These are phyloP conservation scores for Tridacna gigas DNA, from an alignment of 2,888 invertebrate genomes.

Conservation along the genomic window DNA sequence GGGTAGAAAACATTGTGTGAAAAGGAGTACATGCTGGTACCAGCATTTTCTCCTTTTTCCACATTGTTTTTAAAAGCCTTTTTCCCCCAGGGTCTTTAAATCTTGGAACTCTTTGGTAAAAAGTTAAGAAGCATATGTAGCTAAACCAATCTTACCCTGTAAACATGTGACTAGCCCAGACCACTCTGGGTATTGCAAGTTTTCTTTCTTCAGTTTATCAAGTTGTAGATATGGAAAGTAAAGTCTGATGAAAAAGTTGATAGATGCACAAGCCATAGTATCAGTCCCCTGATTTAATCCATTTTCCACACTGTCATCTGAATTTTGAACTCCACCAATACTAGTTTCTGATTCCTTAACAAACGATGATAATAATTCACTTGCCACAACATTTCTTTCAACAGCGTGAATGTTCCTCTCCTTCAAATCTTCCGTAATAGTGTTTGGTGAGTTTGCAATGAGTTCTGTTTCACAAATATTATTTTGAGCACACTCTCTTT, in stretches of 20 bases:
- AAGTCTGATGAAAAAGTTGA: slow-evolving; percentile 69
- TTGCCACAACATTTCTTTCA: neutral
- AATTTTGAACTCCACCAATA: too few species aligned
- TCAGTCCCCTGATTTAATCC: neutral
- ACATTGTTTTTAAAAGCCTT: neutral
- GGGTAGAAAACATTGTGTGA: neutral
- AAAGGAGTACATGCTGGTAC: neutral
- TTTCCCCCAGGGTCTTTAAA: too few species aligned
- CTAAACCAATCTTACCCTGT: slow-evolving; percentile 68
- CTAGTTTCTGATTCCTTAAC: too few species aligned
- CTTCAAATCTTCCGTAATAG: neutral
- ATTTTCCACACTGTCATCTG: neutral
- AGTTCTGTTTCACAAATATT: neutral
- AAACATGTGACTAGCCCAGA: slow-evolving; percentile 70
- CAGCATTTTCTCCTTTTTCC: neutral
- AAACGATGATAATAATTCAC: neutral
- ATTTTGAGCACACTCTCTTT: neutral
- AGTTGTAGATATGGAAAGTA: slow-evolving; percentile 67
- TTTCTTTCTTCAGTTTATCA: slow-evolving; percentile 1
- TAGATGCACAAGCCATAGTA: slow-evolving; percentile 11
- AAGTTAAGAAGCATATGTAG: too few species aligned
- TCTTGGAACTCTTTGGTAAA: too few species aligned
- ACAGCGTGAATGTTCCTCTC: neutral
- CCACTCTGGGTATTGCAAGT: slow-evolving; percentile 61
- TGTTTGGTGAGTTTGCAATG: neutral